Base-by-base conservation (phyloP, 64 coral and sea anemone genomes). In the Dendronephthya gigantea region DNA sequence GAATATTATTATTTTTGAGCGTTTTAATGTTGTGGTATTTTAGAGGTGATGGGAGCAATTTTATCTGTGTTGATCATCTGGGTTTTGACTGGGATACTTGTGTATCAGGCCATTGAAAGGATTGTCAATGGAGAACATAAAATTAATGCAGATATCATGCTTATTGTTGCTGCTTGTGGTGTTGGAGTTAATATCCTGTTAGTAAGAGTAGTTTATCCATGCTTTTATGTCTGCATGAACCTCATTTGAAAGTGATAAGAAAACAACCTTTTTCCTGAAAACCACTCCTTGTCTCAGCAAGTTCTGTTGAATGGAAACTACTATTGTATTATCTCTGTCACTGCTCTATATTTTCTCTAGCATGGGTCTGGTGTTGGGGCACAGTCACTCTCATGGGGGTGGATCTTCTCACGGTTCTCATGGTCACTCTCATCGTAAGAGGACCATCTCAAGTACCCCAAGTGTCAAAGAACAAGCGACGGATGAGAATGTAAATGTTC, bases 111-210 rank as follows among this genome's bases (percentile, higher is more conserved):
- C 0, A 89, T 93, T 15, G 89, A 93, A 16, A 85, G 94, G 58
- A 93, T 97, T 31, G n/a, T 89, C 33, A 91, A n/a, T 12, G 40
- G 89, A 30, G 83, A 93, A 16, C 93, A 93, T 51, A 91, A 93
- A 31, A 82, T 97, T 27, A 84, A 97, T 40, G 94, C 91, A 16
- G 65, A 86, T 35, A 83, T 93, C 32, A 97, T 97, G 94, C 43
- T 97, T 50, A 31, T 97, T 2, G 93, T 89, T 12, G 94, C 94
- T 1, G 86, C 91, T 4, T 90, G 90, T 30, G 94, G 94, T 33
- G 90, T 97, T 82, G 81, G 91, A 16, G 88, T 97, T 12, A 97
- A 97, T 65, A 81, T 97, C 30, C 70, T 97, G 94, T 97, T 83
- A 93, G 94, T 88, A 38, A 68, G 9, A 87, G 1, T 87, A 9